phyloP scores from a whole-genome alignment of 37 sponge, comb jelly and placozoan genomes.

The Cladorhizidae sp. region DNA sequence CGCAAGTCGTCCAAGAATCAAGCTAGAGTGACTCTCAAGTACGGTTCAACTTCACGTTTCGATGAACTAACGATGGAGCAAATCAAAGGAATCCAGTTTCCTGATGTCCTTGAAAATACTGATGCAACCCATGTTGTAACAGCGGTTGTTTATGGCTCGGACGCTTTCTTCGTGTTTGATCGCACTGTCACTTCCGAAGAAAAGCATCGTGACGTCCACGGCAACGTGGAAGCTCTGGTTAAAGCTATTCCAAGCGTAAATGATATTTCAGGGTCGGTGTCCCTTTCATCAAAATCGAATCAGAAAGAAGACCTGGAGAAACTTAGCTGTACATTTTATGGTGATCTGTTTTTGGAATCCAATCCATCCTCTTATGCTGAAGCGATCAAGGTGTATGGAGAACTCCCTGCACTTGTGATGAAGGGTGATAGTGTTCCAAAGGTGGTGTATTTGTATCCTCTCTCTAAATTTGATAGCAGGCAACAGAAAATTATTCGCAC shows the following conservation, averaged over 20 bases:
- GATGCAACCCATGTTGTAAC: constrained; percentile 48
- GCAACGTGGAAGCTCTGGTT: constrained; percentile 15
- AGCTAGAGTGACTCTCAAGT: constrained; percentile 49
- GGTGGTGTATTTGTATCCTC: constrained; percentile 33
- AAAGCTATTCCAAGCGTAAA: background rate
- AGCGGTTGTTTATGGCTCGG: constrained; percentile 42
- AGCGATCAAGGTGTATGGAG: constrained; percentile 11
- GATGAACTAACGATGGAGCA: constrained; percentile 42
- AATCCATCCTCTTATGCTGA: constrained; percentile 41
- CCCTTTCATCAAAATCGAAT: background rate
- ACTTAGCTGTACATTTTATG: constrained; percentile 40
- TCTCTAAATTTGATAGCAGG: constrained; percentile 7
- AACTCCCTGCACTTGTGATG: too few species aligned
- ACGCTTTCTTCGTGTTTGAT: constrained; percentile 58
- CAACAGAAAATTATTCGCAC: constrained; percentile 1
- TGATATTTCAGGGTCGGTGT: background rate
- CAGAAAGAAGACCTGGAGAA: background rate
- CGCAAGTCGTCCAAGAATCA: constrained; percentile 37
- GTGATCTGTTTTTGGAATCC: constrained; percentile 15
- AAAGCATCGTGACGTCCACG: background rate
- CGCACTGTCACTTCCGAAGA: constrained; percentile 8
- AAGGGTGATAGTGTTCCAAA: background rate
- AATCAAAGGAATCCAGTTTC: constrained; percentile 16
- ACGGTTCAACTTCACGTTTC: constrained; percentile 14
- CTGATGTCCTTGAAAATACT: constrained; percentile 15